Base-by-base conservation (phyloP, 2,797 vertebrate species). In the Phylloscopus collybita region DNA sequence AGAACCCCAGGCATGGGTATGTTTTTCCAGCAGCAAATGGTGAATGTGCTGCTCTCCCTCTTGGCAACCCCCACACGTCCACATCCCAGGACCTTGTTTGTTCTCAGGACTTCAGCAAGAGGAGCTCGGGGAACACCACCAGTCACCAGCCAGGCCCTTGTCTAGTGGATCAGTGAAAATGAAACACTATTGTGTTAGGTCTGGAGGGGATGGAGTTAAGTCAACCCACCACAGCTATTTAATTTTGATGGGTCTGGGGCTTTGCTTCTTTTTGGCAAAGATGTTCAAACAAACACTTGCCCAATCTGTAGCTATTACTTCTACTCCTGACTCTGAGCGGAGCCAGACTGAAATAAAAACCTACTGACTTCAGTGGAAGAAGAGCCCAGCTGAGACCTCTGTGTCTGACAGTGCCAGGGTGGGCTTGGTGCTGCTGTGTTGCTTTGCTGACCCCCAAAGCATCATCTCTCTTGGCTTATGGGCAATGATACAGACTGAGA, bases 11-110 rank as follows among this genome's bases (percentile, higher is more conserved):
- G 47, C 74, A 42, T 7, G 32, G 66, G 11, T 69, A 45, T 66
- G 71, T 90, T 94, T 90, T 84, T 94, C 86, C 80, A 90, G 51
- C 42, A 75, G 80, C 73, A 92, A 73, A 84, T 45, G 60, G 83
- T 34, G 62, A 92, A 75, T 29, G 21, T 60, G 36, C 70, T 54
- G 8, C 64, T 90, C 70, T 86, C 42, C 47, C 32, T 71, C 27
- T 67, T 60, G 34, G 32, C 44, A 59, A 4, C 27, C 59, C 18
- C 23, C 38, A 44, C 11, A 22, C 9, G 27, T 21, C 27, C 45
- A 54, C 2, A 4, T 70, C 47, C 32, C 59, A 45, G 36, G 36
- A 57, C 13, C 11, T 6, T 56, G 18, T 74, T 94, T 86, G 5
- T 47, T 84, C 38, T 83, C 44, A 65, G 64, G 11, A 30, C 22